phyloP scores from a whole-genome alignment of 2,113 vertebrate species.

The Murina feae region DNA sequence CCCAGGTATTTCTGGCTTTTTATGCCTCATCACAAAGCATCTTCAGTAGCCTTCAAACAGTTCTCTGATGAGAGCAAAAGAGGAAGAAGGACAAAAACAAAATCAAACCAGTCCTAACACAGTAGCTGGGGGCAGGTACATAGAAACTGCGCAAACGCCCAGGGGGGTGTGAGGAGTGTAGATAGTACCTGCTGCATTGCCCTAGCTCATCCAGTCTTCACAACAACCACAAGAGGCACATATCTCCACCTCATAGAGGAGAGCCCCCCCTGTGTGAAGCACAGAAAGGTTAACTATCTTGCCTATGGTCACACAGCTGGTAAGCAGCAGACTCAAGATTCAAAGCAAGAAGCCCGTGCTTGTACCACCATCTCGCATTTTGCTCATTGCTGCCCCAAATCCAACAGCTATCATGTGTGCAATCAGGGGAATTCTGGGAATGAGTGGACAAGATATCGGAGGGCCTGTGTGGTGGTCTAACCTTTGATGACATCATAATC shows the following conservation, averaged over 20 bases:
- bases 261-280: not conserved
- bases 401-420: not conserved
- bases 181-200: too few relatives aligned
- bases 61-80: not conserved
- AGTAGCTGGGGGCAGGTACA: not conserved
- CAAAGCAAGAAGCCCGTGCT: not conserved
- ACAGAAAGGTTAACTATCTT: not conserved
- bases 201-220: not conserved
- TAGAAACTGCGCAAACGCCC: not conserved
- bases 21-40: not conserved
- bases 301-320: not conserved
- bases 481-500: not conserved
- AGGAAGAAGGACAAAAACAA: not conserved
- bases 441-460: not conserved
- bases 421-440: not conserved
- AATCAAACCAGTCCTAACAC: not conserved
- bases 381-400: not conserved
- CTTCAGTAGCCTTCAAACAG: not conserved
- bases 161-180: not conserved
- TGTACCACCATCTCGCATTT: not conserved
- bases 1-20: not conserved
- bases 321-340: not conserved
- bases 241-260: not conserved
- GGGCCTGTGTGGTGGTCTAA: constrained; percentile 16
- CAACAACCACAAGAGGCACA: not conserved